Evolutionary conservation across 1,140 invertebrate species (phyloP), one percentile per base, ranked within the genome.

Genomic region (Paralvinella palmiformis): DNA sequence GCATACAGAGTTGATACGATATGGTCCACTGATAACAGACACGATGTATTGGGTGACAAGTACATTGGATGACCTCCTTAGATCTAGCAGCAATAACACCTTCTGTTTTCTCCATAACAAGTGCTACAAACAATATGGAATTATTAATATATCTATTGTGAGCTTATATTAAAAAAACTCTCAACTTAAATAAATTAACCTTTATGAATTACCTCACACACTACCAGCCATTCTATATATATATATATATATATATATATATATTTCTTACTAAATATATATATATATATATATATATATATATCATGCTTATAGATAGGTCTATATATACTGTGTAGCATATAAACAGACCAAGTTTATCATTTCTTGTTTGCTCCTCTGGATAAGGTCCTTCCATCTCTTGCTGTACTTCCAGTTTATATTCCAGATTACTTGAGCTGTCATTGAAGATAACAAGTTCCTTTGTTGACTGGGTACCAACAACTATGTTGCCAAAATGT

Each of bases 401-500:
- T 60, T 73, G 72, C 52, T 76, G 72, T 10, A 81, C 64, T 24
- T 68, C 64, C 36, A 81, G 71, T 10, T 65, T 69, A 62, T 74
- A 81, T 56, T 77, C 68, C 13, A 80, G 67, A 65, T 69, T 73
- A 68, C 79, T 80, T 64, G 66, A 65, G 59, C 75, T 75, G 68
- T 79, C 75, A 62, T 81, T 81, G 53, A 65, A 69, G 10, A 81
- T 65, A 20, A 67, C 71, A 44, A 81, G 67, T 27, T 68, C 65
- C 31, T 72, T 69, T 29, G 71, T 66, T 2, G 71, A 58, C 29
- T 75, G 77, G 59, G 76, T 79, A 4, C 79, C 78, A n/a, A 81
- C 76, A 31, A 81, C 71, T n/a, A 81, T 71, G 67, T 74, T 73
- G 24, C 77, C 77, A 73, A 73, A 80, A 59, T 81, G 76, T 29